A percentile compares a stretch with the other conserved stretches of the same genome.
Conservation (phyloP, 2,888 invertebrate genomes). For the Agrochola lota region DNA sequence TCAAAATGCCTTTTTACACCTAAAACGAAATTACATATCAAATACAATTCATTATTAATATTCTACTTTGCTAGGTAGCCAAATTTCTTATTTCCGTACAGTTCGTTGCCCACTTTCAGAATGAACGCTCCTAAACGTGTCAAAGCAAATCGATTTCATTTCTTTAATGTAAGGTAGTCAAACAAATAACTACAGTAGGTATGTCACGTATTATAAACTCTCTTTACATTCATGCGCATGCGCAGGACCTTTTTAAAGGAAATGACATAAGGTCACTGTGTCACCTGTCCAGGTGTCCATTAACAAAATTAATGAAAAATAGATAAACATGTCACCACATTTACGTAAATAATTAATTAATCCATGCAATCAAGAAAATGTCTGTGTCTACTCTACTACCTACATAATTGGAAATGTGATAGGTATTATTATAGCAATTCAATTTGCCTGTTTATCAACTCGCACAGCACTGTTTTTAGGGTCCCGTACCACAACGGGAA, state of each 20-base stretch:
- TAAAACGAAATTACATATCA: too few relatives aligned
- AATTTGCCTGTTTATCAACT: neutral
- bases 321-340: conserved; percentile 3
- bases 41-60: too few relatives aligned
- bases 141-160: neutral
- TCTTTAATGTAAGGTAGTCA: neutral
- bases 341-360: conserved; percentile 4
- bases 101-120: too few relatives aligned
- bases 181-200: neutral
- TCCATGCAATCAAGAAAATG: neutral
- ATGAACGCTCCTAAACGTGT: too few relatives aligned
- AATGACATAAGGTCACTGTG: conserved; percentile 1
- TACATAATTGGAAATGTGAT: neutral
- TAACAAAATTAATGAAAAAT: conserved; percentile 33
- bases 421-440: neutral
- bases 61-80: too few relatives aligned
- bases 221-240: neutral
- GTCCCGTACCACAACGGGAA: too few relatives aligned
- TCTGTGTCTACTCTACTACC: neutral
- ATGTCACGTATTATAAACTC: neutral
- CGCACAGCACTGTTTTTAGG: neutral
- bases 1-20: too few relatives aligned
- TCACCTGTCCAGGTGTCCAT: conserved; percentile 12
- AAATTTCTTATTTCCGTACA: too few relatives aligned
- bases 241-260: neutral